phyloP scores from a whole-genome alignment of 2,888 invertebrate species.

The Cordilura impudica region DNA sequence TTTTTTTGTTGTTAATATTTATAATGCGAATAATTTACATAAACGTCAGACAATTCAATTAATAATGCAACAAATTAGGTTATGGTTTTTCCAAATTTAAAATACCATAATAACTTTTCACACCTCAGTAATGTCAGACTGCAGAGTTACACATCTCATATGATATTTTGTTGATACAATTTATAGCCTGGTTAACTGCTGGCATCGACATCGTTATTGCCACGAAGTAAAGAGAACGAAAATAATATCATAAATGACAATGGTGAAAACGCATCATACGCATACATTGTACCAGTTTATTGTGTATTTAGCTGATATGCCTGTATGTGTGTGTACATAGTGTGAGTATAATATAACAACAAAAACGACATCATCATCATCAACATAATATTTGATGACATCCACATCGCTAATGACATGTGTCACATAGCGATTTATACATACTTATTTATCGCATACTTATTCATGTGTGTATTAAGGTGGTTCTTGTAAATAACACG shows the following conservation, averaged over 20 bases:
- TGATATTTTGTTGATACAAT: neutral
- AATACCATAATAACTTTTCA: conserved; percentile 14
- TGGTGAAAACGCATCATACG: neutral
- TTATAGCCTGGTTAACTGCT: neutral
- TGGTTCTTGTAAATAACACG: too few species aligned
- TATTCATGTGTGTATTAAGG: neutral
- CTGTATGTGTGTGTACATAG: neutral
- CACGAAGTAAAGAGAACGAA: neutral
- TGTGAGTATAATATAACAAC: neutral
- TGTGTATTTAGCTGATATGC: too few species aligned
- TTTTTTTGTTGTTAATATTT: neutral
- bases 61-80: conserved; percentile 53
- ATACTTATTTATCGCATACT: neutral
- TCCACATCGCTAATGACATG: conserved; percentile 57
- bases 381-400: conserved; percentile 38
- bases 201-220: too few species aligned
- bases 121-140: neutral
- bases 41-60: conserved; percentile 47
- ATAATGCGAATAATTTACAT: conserved; percentile 21
- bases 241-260: neutral
- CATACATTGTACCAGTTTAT: neutral
- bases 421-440: conserved; percentile 47
- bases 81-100: conserved; percentile 32
- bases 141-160: neutral
- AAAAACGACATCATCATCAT: neutral